Evolutionary conservation across 1,140 invertebrate genomes (phyloP), one percentile per base, ranked within the genome.

Genomic region (Stenopsyche tienmushanensis): DNA sequence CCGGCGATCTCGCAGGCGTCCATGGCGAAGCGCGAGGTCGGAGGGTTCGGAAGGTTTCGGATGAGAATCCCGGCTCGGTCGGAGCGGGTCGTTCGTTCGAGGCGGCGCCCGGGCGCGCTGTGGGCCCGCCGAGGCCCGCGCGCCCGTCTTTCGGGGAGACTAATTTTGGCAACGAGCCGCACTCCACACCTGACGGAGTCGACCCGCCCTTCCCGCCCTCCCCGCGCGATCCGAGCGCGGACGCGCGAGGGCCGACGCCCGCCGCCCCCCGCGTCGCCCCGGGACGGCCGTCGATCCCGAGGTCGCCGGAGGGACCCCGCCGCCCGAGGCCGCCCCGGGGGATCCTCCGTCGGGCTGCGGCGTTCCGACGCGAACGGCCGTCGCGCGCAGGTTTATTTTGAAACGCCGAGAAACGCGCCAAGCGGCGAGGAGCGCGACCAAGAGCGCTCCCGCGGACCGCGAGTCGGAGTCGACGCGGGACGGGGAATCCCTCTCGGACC

Each of bases 1-100:
- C 86, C 89, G 64, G 88, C 87, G 75, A 90, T 87, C 81, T 91
- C 89, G 80, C 86, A 84, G 71, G 88, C 86, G 82, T 91, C 88
- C 79, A 90, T 64, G 62, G 52, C 49, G 49, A 21, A 20, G 17
- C 9, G 7, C 7, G 5, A 15, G 44, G 44, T 47, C 44, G 44
- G 7, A 10, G 42, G 24, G 15, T 57, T 34, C 53, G 53, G 23
- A 9, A 25, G 21, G 20, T 53, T 53, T 52, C 21, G 7, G n/a
- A n/a, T n/a, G n/a, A n/a, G n/a, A 39, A 8, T 8, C 34, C 7
- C 34, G 34, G n/a, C 34, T 8, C n/a, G 34, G 7, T n/a, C 29
- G 25, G 55, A 17, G 39, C 42, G 52, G 60, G 62, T 69, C 68
- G 68, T 70, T 70, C 68, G 68, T 70, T 70, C 68, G 68, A 49